Percentiles rank a stretch among this genome's conserved stretches.
These are phyloP conservation scores for Rhogogaster chlorosoma DNA, from an alignment of 2,888 invertebrate genomes.

Conservation along the genomic window DNA sequence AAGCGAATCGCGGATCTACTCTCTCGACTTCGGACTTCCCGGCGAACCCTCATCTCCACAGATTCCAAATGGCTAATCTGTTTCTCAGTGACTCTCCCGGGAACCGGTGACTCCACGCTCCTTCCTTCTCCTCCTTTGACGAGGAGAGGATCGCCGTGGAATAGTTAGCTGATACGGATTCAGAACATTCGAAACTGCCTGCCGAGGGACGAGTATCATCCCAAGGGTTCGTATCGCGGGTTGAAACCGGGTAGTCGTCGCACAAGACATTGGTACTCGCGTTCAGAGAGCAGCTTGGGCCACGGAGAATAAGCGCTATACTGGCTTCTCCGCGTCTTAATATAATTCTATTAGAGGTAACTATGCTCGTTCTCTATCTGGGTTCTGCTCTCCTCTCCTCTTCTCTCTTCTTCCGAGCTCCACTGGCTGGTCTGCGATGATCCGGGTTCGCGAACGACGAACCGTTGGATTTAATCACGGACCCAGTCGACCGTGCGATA, in stretches of 20 bases:
- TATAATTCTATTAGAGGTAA: conserved; percentile 77
- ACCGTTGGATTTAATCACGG: conserved; percentile 76
- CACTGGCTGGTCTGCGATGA: conserved; percentile 36
- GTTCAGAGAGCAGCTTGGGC: conserved; percentile 59
- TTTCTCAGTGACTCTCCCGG: conserved; percentile 71
- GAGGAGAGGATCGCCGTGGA: not conserved
- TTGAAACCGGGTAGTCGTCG: conserved; percentile 65
- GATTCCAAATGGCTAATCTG: conserved; percentile 78
- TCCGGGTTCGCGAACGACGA: conserved; percentile 52
- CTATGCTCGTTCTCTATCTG: conserved; percentile 71
- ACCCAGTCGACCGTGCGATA: conserved; percentile 74
- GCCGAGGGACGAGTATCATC: conserved; percentile 36
- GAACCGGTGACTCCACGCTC: conserved; percentile 52
- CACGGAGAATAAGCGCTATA: conserved; percentile 64
- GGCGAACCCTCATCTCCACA: conserved; percentile 61
- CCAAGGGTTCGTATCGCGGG: conserved; percentile 58
- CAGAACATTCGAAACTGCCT: conserved; percentile 37
- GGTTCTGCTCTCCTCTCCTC: conserved; percentile 48
- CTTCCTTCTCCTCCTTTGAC: conserved; percentile 20
- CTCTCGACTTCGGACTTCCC: conserved; percentile 5
- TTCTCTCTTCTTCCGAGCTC: conserved; percentile 51
- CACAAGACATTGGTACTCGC: conserved; percentile 66
- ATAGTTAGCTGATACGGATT: conserved; percentile 31
- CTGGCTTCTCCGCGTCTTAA: conserved; percentile 71
- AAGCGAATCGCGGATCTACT: conserved; percentile 25